Evolutionary conservation across 2,888 invertebrate species (phyloP), one percentile per base, ranked within the genome.

Genomic region (Cheilosia pagana): DNA sequence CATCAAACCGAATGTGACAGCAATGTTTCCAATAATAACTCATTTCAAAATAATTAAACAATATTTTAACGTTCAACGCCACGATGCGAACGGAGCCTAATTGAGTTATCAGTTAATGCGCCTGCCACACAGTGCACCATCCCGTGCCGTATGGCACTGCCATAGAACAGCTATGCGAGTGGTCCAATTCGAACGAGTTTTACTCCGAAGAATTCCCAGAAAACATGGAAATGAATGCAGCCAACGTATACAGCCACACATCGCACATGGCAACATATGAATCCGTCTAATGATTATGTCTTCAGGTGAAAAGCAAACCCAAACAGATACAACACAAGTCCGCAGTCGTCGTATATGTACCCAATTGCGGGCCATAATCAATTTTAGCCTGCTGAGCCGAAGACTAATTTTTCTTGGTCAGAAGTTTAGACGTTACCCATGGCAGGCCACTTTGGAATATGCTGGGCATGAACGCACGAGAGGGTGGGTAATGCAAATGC

Each of bases 241-340:
- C 70, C 65, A 68, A 77, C 52, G 65, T 23, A 77, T 71, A 71
- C 71, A 72, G 50, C 10, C 25, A 43, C 52, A 28, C 39, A 71
- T 48, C 23, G 57, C 68, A 62, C 62, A 50, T 60, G 81, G 81
- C n/a, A 62, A 39, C 19, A 68, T 75, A 63, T 62, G 78, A 78
- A 78, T 68, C 35, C 57, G n/a, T 82, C 72, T 78, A 83, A 78
- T 79, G 83, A 83, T 78, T 83, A 78, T 83, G 83, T 83, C 83
- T 78, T 63, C 68, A 35, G 74, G 83, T 74, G 78, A 74, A 82
- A 77, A 77, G 77, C 72, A 72, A 67, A 77, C 41, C 77, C 72
- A 77, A 77, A 68, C 62, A 68, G 50, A 74, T 67, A 62, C 65
- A 67, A 67, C 60, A 63, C 31, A n/a, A 8, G 68, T 45, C 25